Base-by-base conservation (phyloP, 2,888 invertebrate species). In the Limnephilus marmoratus region DNA sequence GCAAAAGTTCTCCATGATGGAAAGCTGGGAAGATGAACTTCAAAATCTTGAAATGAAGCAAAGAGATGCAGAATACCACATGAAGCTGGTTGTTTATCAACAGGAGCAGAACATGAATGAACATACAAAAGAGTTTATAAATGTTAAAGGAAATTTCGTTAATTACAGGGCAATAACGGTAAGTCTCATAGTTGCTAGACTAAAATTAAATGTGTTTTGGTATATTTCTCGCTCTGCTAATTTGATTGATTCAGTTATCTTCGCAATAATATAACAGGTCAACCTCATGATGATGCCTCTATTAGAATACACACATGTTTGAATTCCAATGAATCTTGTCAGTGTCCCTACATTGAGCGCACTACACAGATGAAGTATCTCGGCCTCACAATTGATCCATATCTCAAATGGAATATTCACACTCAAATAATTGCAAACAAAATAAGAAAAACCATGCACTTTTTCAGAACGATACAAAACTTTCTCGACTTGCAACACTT, bases 31-130 rank as follows among this genome's bases (percentile, higher is more conserved):
- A 41, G 95, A 95, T 93, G 96, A 97, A 93, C 97, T 97, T 86
- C 94, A 95, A 12, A 95, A 96, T 0, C 95, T 97, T 34, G 95
- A 96, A 31, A 95, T 96, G 15, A 94, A 95, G 86, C 96, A 97
- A 91, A 96, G 96, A 3, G 95, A 95, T 83, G 96, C 96, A 0
- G 97, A 97, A 94, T 96, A 96, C 90, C 96, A 97, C 90, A 94
- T 97, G 91, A 96, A 96, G 93, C 95, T 96, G 45, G 96, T 97
- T 80, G 96, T 96, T n/a, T 97, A 96, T 94, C 97, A 97, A 82
- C 95, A 97, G 94, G 95, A 96, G n/a, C 95, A 96, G 41, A 95
- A 96, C 83, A 96, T 96, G 93, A 94, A 94, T 81, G 93, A 92
- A 0, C 94, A 94, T 91, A 95, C 94, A 91, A 95, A 95, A 15